These are phyloP conservation scores for Doryteuthis pealeii DNA, from an alignment of 1,140 invertebrate genomes.

Conservation along the genomic window DNA sequence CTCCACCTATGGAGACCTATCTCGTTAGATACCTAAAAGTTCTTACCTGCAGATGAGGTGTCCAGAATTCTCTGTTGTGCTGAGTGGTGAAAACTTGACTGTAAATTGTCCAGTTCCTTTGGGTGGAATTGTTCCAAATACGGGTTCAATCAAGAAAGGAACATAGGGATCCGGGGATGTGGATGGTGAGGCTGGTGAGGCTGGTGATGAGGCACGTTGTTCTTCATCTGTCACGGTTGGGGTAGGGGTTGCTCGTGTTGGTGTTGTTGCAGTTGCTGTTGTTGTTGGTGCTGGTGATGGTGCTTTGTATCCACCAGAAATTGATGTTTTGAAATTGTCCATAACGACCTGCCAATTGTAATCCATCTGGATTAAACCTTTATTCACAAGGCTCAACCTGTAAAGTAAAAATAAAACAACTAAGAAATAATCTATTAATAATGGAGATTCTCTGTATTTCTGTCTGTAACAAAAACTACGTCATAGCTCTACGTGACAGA, in stretches of 20 bases:
- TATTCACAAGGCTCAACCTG: constrained; percentile 54
- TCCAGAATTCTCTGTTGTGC: constrained; percentile 58
- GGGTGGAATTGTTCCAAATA: constrained; percentile 49
- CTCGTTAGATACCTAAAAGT: no score
- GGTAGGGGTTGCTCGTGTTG: no score
- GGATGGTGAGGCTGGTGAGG: neutral
- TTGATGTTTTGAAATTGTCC: constrained; percentile 45
- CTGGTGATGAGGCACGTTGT: neutral
- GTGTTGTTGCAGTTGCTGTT: no score
- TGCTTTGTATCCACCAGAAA: neutral
- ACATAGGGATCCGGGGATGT: constrained; percentile 34
- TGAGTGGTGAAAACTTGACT: constrained; percentile 60
- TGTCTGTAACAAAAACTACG: no score
- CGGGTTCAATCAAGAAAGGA: constrained; percentile 56
- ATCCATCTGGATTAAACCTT: constrained; percentile 52
- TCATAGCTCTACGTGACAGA: no score
- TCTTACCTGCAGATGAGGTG: constrained; percentile 55
- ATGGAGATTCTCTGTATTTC: no score
- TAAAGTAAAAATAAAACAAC: constrained; percentile 7
- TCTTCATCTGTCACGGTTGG: neutral
- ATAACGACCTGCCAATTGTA: constrained; percentile 58
- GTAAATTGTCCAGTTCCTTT: constrained; percentile 50
- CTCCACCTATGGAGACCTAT: no score
- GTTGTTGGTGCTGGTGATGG: neutral
- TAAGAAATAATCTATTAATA: no score